These are phyloP conservation scores for Arenaria interpres DNA, from an alignment of 2,113 vertebrate genomes.

Conservation along the genomic window DNA sequence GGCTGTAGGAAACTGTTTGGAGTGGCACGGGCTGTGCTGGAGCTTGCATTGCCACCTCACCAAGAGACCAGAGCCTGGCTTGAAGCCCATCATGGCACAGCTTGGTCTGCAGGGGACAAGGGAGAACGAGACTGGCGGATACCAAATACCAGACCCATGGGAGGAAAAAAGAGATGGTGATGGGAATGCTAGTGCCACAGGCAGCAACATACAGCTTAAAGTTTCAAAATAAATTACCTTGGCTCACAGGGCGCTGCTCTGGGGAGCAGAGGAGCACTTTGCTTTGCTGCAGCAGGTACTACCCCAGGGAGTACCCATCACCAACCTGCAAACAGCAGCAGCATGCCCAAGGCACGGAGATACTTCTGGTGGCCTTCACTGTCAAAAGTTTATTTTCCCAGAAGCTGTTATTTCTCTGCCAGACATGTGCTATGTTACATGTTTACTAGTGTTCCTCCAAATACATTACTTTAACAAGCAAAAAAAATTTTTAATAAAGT, in stretches of 20 bases:
- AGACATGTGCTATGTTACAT: not conserved
- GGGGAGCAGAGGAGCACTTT: not conserved
- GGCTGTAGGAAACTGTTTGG: not conserved
- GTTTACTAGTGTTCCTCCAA: not conserved
- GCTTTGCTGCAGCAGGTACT: not conserved
- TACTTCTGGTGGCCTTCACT: not conserved
- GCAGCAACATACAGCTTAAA: not conserved
- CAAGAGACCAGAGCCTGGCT: not conserved
- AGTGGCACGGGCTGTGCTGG: not conserved
- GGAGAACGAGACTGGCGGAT: not conserved
- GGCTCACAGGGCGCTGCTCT: fast-evolving
- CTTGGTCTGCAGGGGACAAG: not conserved
- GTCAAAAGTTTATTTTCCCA: not conserved
- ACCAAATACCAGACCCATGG: fast-evolving
- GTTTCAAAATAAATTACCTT: too few species aligned
- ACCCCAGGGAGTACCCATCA: not conserved
- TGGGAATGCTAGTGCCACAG: fast-evolving
- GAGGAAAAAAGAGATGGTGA: not conserved
- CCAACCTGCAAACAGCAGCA: not conserved
- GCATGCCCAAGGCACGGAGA: not conserved
- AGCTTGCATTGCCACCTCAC: fast-evolving
- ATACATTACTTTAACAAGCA: not conserved
- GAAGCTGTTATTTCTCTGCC: not conserved
- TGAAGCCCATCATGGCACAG: not conserved
- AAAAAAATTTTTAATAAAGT: not conserved